A percentile compares a stretch with the other conserved stretches of the same genome.
Evolutionary conservation across 1,140 invertebrate species (phyloP).

Genomic region (Drosophila equinoxialis): DNA sequence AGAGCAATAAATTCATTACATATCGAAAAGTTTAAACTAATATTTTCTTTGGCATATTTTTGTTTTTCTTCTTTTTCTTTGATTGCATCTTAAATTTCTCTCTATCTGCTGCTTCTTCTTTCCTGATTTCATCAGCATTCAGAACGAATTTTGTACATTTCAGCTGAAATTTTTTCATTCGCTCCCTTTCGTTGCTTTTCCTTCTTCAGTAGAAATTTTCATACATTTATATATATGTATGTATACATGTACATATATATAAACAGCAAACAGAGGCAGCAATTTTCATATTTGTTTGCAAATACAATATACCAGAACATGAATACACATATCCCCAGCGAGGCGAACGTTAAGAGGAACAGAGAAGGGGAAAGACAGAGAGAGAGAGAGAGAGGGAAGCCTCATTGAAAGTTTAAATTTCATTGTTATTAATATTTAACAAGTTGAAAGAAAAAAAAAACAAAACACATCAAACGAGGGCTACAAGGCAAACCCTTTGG

Average conservation of each 20-base stretch:
- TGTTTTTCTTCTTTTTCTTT: no score
- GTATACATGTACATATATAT: slow-evolving; percentile 9
- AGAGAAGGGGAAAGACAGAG: neutral
- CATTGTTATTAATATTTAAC: slow-evolving; percentile 77
- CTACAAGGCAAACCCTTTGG: no score
- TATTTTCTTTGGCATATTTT: neutral
- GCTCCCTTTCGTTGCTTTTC: neutral
- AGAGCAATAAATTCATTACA: neutral
- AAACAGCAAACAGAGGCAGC: slow-evolving; percentile 46
- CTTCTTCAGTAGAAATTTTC: neutral
- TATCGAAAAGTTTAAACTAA: neutral
- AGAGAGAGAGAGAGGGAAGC: slow-evolving; percentile 7
- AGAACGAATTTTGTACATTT: neutral
- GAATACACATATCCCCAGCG: slow-evolving; percentile 27
- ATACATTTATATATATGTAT: neutral
- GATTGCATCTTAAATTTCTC: neutral
- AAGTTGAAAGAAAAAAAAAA: slow-evolving; percentile 16
- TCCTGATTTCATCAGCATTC: neutral
- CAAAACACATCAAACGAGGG: slow-evolving; percentile 1
- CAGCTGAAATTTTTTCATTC: neutral
- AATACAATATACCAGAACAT: slow-evolving; percentile 53
- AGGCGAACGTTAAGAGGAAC: no score
- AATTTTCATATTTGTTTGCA: slow-evolving; percentile 62
- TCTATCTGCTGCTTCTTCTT: neutral
- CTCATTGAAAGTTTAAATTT: slow-evolving; percentile 78